Percentiles rank a stretch among this genome's conserved stretches.
These are phyloP conservation scores for Priocnemis perturbator DNA, from an alignment of 2,888 invertebrate species.

Conservation along the genomic window DNA sequence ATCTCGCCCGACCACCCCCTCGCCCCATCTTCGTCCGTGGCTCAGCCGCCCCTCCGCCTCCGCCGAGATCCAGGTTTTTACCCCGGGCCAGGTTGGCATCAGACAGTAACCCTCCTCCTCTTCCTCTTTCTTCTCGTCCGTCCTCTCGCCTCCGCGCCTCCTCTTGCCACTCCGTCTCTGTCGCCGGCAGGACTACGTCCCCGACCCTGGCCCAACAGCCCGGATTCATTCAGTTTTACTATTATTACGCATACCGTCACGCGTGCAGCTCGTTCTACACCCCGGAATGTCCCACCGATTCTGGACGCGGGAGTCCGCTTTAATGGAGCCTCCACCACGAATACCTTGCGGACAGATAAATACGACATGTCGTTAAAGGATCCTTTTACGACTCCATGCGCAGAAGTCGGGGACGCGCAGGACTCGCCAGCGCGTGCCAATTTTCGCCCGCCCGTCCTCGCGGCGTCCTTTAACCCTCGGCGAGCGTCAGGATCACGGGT, in stretches of 20 bases:
- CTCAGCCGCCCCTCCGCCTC: constrained; percentile 41
- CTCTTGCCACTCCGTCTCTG: constrained; percentile 29
- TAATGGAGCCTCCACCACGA: constrained; percentile 24
- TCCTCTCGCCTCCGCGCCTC: constrained; percentile 20
- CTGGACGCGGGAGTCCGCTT: constrained; percentile 14
- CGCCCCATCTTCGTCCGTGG: constrained; percentile 51
- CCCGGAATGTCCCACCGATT: constrained; percentile 39
- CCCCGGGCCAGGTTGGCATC: constrained; percentile 27
- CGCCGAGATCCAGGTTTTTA: constrained; percentile 47
- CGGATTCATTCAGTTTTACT: constrained; percentile 69
- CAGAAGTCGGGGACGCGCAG: background rate
- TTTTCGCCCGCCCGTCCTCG: constrained; percentile 1
- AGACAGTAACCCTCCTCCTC: constrained; percentile 18
- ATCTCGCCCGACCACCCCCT: constrained; percentile 65
- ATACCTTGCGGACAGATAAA: constrained; percentile 13
- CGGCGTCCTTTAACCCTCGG: too few species aligned
- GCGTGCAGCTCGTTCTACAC: constrained; percentile 55
- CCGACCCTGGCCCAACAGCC: background rate
- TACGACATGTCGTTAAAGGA: constrained; percentile 27
- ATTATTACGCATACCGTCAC: constrained; percentile 71
- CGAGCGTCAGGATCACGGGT: too few species aligned
- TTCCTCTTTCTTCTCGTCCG: constrained; percentile 14
- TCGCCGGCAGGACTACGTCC: constrained; percentile 19
- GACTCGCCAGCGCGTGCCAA: constrained; percentile 26
- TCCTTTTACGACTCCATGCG: background rate